Evolutionary conservation across 2,113 vertebrate species (phyloP), one percentile per base, ranked within the genome.

Genomic region (Trichechus manatus): DNA sequence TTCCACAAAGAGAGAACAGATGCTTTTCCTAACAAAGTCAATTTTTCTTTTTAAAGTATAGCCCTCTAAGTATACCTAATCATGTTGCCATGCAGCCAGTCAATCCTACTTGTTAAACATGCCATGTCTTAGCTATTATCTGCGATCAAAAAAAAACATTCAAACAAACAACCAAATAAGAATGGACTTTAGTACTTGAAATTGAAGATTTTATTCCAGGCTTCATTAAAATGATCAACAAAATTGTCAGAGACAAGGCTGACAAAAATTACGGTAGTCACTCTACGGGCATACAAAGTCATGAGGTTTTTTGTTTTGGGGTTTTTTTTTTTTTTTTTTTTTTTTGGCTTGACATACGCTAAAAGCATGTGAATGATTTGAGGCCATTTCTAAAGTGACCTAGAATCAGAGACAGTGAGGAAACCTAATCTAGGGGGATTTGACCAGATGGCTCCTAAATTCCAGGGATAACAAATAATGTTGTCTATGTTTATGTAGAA

Each of bases 281-380:
- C 29, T 78, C 13, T 39, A 19, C 31, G 14, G 2, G 42, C 9
- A 25, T 4, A 42, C 9, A n/a, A 68, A 81, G 33, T 64, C 29
- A 39, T 72, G 68, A 77, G 17, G 0, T 72, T 74, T n/a, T 72
- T 39, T 39, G 39, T 39, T 39, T 39, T 39, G 39, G 39, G 39
- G 50, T 36, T 50, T 20, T 36, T 89, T 3, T 61, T 36, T 50
- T 20, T 36, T 89, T 3, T 11, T 64, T 20, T 22, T n/a, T 22
- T 80, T 72, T 59, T 80, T 61, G 19, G 17, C 25, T 91, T 87
- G 29, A 91, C 50, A 63, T 87, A 94, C 42, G 20, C 72, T 95
- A 92, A 92, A 95, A 88, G 42, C 59, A 85, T 93, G 64, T 93
- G 78, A 90, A 91, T 94, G 31, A 96, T 85, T 78, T 63, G 77